Conservation (phyloP, 30 jellyfish, hydroid and myxozoan genomes). For the Turritopsis rubra region DNA sequence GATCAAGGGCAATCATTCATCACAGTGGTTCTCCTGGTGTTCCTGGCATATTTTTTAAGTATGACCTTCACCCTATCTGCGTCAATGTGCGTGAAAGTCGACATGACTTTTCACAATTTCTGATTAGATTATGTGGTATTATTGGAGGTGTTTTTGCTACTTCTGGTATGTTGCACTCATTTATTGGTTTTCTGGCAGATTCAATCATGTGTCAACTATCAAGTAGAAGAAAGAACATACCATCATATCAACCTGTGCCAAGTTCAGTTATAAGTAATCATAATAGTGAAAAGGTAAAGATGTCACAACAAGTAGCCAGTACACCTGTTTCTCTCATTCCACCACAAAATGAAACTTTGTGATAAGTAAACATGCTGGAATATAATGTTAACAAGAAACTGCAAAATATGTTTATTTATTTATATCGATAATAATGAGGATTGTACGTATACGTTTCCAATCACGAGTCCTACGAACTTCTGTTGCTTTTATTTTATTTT, state of each 20-base stretch:
- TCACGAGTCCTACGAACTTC: no score
- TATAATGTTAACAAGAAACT: no score
- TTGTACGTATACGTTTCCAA: no score
- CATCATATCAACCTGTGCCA: neutral
- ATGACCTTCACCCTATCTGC: constrained; percentile 58
- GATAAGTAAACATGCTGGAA: no score
- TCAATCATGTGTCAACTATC: neutral
- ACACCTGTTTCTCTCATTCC: neutral
- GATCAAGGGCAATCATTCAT: constrained; percentile 49
- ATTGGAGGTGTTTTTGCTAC: constrained; percentile 97
- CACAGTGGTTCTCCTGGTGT: constrained; percentile 68
- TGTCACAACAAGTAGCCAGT: neutral
- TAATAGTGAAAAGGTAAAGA: neutral
- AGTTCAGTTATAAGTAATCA: neutral
- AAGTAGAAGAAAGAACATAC: neutral
- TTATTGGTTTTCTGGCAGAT: constrained; percentile 59
- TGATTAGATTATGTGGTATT: constrained; percentile 93
- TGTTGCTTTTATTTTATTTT: no score
- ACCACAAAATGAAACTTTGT: neutral
- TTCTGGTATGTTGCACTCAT: constrained; percentile 87
- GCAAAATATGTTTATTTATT: no score
- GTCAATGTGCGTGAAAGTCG: constrained; percentile 74
- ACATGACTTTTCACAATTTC: constrained; percentile 67
- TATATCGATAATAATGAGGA: no score
- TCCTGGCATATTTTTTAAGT: constrained; percentile 87